phyloP scores from a whole-genome alignment of 2,113 vertebrate genomes.

The Oncorhynchus masou region DNA sequence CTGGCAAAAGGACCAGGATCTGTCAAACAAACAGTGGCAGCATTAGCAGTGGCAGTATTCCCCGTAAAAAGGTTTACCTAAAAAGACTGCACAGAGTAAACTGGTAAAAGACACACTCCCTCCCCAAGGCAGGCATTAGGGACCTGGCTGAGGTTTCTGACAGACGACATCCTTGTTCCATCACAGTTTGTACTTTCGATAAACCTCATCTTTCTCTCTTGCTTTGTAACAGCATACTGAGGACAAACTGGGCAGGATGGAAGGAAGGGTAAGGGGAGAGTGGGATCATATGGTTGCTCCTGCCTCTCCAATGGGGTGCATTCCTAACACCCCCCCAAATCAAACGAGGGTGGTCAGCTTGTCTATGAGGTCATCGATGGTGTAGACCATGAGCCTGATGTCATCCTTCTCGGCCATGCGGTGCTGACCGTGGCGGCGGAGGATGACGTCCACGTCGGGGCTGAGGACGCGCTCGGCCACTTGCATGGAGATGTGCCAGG shows the following conservation, averaged over 20 bases:
- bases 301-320: conserved; percentile 50
- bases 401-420: conserved; percentile 91
- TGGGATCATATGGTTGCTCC: conserved; percentile 45
- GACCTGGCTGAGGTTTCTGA: conserved; percentile 34
- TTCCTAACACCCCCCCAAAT: conserved; percentile 35
- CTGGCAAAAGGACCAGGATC: conserved; percentile 14
- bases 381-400: conserved; percentile 89
- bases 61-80: conserved; percentile 53
- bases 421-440: conserved; percentile 86
- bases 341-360: conserved; percentile 82
- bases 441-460: conserved; percentile 87
- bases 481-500: conserved; percentile 91
- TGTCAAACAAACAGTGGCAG: conserved; percentile 35
- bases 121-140: conserved; percentile 62
- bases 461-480: conserved; percentile 84
- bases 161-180: conserved; percentile 47
- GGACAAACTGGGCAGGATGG: no score
- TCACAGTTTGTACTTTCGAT: conserved; percentile 28
- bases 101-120: conserved; percentile 47
- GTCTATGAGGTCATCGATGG: conserved; percentile 94
- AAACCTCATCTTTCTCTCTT: background rate
- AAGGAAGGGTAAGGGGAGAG: conserved; percentile 11
- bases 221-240: no score
- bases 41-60: conserved; percentile 45
- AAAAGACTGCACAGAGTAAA: conserved; percentile 64